phyloP scores from a whole-genome alignment of 2,113 vertebrate species.

The Oryzias javanicus region DNA sequence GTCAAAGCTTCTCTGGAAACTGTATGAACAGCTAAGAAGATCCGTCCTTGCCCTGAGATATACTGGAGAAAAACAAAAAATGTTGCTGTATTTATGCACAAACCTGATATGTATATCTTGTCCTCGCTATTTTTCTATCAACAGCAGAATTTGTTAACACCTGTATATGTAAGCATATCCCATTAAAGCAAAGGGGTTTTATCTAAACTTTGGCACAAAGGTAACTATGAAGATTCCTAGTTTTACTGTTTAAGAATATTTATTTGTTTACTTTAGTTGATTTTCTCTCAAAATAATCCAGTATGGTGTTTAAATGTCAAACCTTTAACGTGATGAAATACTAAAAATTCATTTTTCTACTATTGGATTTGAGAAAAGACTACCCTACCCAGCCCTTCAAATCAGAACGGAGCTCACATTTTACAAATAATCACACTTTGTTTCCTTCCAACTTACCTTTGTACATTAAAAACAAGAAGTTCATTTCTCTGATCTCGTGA shows the following conservation, averaged over 20 bases:
- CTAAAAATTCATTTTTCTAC: too few species aligned
- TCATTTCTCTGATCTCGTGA: slow-evolving; percentile 1
- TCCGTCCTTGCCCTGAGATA: slow-evolving; percentile 22
- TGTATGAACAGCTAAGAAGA: slow-evolving; percentile 79
- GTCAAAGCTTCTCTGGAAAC: slow-evolving; percentile 82
- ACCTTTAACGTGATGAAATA: too few species aligned
- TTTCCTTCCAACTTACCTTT: neutral
- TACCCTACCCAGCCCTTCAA: too few species aligned
- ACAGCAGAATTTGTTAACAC: slow-evolving; percentile 40
- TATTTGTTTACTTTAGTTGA: neutral
- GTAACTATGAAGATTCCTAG: neutral
- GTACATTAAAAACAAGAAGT: slow-evolving; percentile 1
- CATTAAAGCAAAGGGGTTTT: neutral
- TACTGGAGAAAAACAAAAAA: slow-evolving; percentile 23
- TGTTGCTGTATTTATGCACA: slow-evolving; percentile 62
- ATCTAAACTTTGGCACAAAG: slow-evolving; percentile 3
- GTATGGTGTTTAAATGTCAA: too few species aligned
- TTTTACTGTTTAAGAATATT: slow-evolving; percentile 9
- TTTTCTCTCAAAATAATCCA: neutral
- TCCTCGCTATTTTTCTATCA: slow-evolving; percentile 77
- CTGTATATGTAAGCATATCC: slow-evolving; percentile 44
- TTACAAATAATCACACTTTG: neutral
- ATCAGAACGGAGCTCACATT: too few species aligned
- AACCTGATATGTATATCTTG: slow-evolving; percentile 58
- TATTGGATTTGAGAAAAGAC: too few species aligned